Evolutionary conservation across 1,140 invertebrate species (phyloP), one percentile per base, ranked within the genome.

Genomic region (Drosophila paulistorum): DNA sequence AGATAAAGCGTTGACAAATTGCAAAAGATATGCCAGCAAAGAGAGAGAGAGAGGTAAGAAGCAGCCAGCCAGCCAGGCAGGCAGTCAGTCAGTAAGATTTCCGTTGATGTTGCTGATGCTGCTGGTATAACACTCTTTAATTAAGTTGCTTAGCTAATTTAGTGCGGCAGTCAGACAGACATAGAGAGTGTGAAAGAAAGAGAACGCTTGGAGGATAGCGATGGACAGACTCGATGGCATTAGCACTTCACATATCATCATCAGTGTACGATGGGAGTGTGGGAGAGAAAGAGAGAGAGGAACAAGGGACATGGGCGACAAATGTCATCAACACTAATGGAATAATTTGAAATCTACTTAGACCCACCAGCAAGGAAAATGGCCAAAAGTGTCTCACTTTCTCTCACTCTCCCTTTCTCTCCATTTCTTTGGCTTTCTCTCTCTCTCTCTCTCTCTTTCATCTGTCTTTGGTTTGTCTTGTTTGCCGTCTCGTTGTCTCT

Each of bases 341-440:
- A 89, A 89, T 89, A 89, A 90, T 89, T 89, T 89, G 71, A 89
- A 89, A 89, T 89, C 85, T 89, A 89, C 84, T 89, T 89, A 89
- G 83, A 72, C 65, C 51, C 20, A 58, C 45, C 48, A 55, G 68
- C 75, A 76, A 66, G 74, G 76, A 71, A 75, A 79, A 78, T 73
- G 63, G 59, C 69, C 66, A 45, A 69, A 70, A n/a, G 4, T 42
- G 14, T 37, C 26, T 65, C 11, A 39, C 57, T 65, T 63, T 55
- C 64, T 23, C 33, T 54, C 17, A 42, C 10, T 4, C 9, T 20
- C 14, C 7, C 23, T 54, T n/a, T 54, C 10, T 10, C 17, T 20
- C 14, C 7, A 20, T n/a, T n/a, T n/a, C n/a, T n/a, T n/a, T n/a
- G n/a, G n/a, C n/a, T n/a, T n/a, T 17, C 17, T 23, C 20, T 23